Base-by-base conservation (phyloP, 2,113 vertebrate genomes). In the Rhombomys opimus region DNA sequence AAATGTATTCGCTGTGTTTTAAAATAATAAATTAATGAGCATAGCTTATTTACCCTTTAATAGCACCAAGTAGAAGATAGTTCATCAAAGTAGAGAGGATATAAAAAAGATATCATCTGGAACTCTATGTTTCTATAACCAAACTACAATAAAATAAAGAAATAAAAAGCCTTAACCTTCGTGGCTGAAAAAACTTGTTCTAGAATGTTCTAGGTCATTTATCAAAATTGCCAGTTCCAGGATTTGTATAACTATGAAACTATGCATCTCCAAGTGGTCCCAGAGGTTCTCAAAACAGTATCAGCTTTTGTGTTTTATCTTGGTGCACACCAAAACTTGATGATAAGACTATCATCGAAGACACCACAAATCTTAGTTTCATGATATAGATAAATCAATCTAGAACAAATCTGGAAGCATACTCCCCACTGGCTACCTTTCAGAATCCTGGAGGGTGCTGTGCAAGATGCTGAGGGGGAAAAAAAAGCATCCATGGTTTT, bases 151-250 rank as follows among this genome's bases (percentile, higher is more conserved):
- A 46, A 13, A 25, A 76, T 17, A 68, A 76, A 46, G 8, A 50
- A 30, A 30, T 27, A 77, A 77, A 5, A 32, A 9, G 3, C 12
- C 7, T 11, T 54, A 80, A 2, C 0, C 2, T 35, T 1, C 10
- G 23, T n/a, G 18, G 18, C 4, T 54, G 32, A 54, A 77, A 32
- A 32, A 57, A 81, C 10, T 57, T 57, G 32, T 30, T 81, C 32
- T 5, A 22, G 22, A 32, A 57, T 32, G 1, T 57, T 12, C n/a
- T n/a, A 57, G 32, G 46, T 81, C 5, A 57, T n/a, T 81, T 81
- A 22, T 5, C 32, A 22, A 35, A 80, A 22, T 57, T 32, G 1
- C 32, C 32, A 80, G 0, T 57, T 17, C 9, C 77, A 80, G 2
- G 32, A 80, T 12, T 57, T 18, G 11, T 9, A 20, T 22, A 57